Conservation (phyloP, 2,113 vertebrate genomes). For the Rhinogobius similis region DNA sequence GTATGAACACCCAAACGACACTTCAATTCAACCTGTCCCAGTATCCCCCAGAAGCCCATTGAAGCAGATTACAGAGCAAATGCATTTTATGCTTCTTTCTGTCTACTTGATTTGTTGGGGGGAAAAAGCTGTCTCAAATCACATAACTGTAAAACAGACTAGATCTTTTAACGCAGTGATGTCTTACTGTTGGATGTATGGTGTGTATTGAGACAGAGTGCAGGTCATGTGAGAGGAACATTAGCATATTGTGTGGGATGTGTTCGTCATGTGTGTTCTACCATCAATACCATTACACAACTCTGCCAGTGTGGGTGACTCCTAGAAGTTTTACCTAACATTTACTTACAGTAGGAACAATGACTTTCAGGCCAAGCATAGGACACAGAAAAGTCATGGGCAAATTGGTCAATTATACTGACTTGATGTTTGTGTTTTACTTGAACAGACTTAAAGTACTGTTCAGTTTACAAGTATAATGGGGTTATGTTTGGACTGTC, state of each 20-base stretch:
- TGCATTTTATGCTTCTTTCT: too few species aligned
- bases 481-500: too few species aligned
- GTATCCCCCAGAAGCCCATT: conserved; percentile 1
- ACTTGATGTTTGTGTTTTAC: too few species aligned
- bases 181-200: background rate
- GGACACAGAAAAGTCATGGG: too few species aligned
- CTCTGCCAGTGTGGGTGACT: background rate
- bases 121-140: too few species aligned
- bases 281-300: background rate
- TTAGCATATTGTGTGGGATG: background rate
- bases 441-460: too few species aligned
- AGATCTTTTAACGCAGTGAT: too few species aligned
- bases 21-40: background rate
- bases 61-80: conserved; percentile 1
- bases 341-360: background rate
- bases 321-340: background rate
- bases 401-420: too few species aligned
- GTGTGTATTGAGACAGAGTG: background rate
- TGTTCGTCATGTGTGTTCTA: background rate
- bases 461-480: too few species aligned
- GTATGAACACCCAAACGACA: conserved; percentile 23
- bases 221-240: background rate
- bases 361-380: too few species aligned
- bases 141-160: too few species aligned
- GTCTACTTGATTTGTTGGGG: too few species aligned